A percentile compares a stretch with the other conserved stretches of the same genome.
Conservation (phyloP, 1,140 invertebrate genomes). For the Drosophila sp. region DNA sequence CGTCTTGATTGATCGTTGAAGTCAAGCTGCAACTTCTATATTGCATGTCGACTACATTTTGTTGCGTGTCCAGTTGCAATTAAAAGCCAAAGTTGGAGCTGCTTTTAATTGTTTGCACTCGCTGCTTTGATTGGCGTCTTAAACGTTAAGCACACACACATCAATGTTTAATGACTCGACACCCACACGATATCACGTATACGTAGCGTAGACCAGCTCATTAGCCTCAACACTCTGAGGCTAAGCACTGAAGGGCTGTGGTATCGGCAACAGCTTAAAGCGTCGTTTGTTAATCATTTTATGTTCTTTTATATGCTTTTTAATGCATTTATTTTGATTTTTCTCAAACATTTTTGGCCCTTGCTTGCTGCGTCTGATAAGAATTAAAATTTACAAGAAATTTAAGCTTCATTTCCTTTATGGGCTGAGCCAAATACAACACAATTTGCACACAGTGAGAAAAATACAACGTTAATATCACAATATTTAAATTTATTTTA, state of each 20-base stretch:
- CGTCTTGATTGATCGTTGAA: slow-evolving; percentile 76
- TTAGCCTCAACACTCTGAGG: slow-evolving; percentile 6
- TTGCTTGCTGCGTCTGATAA: slow-evolving; percentile 1
- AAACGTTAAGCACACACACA: slow-evolving; percentile 63
- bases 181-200: slow-evolving; percentile 64
- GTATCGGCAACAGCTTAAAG: slow-evolving; percentile 12
- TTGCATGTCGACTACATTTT: not conserved
- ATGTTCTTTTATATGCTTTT: slow-evolving; percentile 51
- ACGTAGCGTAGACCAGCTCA: slow-evolving; percentile 37
- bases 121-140: slow-evolving; percentile 69
- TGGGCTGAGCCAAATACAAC: no score
- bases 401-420: slow-evolving; percentile 73
- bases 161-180: slow-evolving; percentile 68
- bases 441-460: slow-evolving; percentile 20
- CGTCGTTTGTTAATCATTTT: slow-evolving; percentile 63
- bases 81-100: slow-evolving; percentile 68
- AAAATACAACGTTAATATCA: no score
- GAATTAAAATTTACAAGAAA: slow-evolving; percentile 59
- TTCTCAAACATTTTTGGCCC: slow-evolving; percentile 33
- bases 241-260: not conserved
- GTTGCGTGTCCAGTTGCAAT: slow-evolving; percentile 70
- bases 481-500: no score
- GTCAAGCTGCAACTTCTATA: slow-evolving; percentile 18
- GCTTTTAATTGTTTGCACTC: slow-evolving; percentile 78
- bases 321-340: slow-evolving; percentile 67